These are phyloP conservation scores for Tenualosa thibaudeaui DNA, from an alignment of 2,797 vertebrate species.

Conservation along the genomic window DNA sequence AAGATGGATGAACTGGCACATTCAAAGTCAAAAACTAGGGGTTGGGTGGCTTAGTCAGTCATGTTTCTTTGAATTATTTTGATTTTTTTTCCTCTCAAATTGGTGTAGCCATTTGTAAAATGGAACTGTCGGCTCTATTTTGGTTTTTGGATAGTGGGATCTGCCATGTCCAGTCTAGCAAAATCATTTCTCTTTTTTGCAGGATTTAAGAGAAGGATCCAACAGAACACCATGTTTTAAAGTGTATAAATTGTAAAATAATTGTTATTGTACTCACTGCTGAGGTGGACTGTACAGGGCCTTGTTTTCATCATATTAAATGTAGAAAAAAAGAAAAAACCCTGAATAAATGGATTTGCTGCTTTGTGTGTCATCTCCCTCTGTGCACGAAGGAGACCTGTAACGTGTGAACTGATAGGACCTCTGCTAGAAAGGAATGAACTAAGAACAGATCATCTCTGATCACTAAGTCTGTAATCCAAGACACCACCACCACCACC, in stretches of 20 bases:
- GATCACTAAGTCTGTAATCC: background rate
- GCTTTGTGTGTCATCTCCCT: conserved; percentile 48
- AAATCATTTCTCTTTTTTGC: conserved; percentile 68
- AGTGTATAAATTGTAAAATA: conserved; percentile 99
- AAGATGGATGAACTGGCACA: conserved; percentile 63
- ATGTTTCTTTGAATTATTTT: conserved; percentile 49
- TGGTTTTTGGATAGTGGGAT: conserved; percentile 66
- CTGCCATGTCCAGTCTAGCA: conserved; percentile 79
- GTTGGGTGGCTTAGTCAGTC: conserved; percentile 7
- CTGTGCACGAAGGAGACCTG: background rate
- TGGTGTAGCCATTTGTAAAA: conserved; percentile 73
- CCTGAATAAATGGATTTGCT: conserved; percentile 76
- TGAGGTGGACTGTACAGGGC: conserved; percentile 97
- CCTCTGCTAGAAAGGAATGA: background rate
- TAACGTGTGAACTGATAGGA: background rate
- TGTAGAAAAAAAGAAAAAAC: conserved; percentile 83
- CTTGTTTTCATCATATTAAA: conserved; percentile 98
- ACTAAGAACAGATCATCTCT: background rate
- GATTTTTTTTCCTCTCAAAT: conserved; percentile 56
- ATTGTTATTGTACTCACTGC: conserved; percentile 96
- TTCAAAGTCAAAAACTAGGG: conserved; percentile 17
- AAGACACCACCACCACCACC: background rate
- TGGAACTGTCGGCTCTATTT: conserved; percentile 68
- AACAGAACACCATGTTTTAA: conserved; percentile 80
- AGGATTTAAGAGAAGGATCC: conserved; percentile 75